Conservation (phyloP, 2,113 vertebrate species). For the Mobula birostris region DNA sequence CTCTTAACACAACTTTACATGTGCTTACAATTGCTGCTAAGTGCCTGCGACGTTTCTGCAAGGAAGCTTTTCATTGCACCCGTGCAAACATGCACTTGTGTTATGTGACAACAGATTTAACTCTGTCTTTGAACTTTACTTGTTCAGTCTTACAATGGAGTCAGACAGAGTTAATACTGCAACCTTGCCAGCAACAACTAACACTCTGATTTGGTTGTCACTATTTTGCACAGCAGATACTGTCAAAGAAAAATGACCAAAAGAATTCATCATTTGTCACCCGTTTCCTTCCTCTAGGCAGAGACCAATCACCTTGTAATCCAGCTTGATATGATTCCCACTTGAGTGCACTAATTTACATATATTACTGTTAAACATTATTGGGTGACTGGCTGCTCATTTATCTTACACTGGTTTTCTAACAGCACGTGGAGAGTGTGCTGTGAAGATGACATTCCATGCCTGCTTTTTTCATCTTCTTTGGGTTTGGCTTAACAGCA, state of each 20-base stretch:
- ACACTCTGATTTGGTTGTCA: not conserved
- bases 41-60: too few relatives aligned
- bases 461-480: not conserved
- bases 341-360: not conserved
- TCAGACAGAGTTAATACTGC: not conserved
- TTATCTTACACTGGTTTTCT: not conserved
- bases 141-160: not conserved
- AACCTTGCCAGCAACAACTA: not conserved
- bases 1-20: not conserved
- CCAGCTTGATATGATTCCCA: not conserved
- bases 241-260: not conserved
- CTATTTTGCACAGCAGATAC: not conserved
- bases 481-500: not conserved
- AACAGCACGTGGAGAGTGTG: not conserved
- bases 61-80: too few relatives aligned
- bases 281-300: not conserved
- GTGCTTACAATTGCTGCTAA: not conserved
- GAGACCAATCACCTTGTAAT: not conserved
- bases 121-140: too few relatives aligned
- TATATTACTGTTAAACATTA: not conserved
- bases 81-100: too few relatives aligned
- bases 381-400: not conserved
- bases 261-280: not conserved
- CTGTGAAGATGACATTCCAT: not conserved
- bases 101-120: too few relatives aligned